These are phyloP conservation scores for Zele albiditarsus DNA, from an alignment of 2,888 invertebrate species.

Conservation along the genomic window DNA sequence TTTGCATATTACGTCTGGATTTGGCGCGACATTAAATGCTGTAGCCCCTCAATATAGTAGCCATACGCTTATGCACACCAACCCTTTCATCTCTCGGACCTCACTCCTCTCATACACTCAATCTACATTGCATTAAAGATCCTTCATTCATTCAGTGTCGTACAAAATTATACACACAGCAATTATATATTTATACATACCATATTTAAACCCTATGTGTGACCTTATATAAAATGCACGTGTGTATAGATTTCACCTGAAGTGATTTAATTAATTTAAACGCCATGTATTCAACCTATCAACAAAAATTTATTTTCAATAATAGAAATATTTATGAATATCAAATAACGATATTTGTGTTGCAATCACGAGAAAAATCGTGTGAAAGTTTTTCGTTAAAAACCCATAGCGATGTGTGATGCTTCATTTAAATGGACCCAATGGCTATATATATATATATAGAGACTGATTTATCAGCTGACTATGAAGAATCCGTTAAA, in stretches of 20 bases:
- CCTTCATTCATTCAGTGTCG: conserved; percentile 54
- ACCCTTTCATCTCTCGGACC: conserved; percentile 31
- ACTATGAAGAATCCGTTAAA: conserved; percentile 43
- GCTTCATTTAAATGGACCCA: conserved; percentile 43
- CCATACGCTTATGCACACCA: conserved; percentile 12
- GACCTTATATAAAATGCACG: neutral
- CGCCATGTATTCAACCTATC: neutral
- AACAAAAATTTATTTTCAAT: neutral
- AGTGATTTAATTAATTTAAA: neutral
- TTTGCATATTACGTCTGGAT: conserved; percentile 69
- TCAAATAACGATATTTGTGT: neutral
- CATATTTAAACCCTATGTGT: neutral
- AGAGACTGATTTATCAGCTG: conserved; percentile 24
- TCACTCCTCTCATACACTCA: neutral
- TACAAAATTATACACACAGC: conserved; percentile 21
- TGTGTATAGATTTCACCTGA: neutral
- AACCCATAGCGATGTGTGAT: neutral
- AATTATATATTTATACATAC: neutral
- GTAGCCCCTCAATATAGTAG: conserved; percentile 53
- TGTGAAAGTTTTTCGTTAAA: conserved; percentile 21
- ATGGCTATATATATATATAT: conserved; percentile 32
- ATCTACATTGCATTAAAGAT: conserved; percentile 66
- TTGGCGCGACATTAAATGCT: conserved; percentile 50
- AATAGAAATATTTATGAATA: neutral
- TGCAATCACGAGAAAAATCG: conserved; percentile 10